These are phyloP conservation scores for Antedon mediterranea DNA, from an alignment of 53 echinoderm and acorn worm species.

Conservation along the genomic window DNA sequence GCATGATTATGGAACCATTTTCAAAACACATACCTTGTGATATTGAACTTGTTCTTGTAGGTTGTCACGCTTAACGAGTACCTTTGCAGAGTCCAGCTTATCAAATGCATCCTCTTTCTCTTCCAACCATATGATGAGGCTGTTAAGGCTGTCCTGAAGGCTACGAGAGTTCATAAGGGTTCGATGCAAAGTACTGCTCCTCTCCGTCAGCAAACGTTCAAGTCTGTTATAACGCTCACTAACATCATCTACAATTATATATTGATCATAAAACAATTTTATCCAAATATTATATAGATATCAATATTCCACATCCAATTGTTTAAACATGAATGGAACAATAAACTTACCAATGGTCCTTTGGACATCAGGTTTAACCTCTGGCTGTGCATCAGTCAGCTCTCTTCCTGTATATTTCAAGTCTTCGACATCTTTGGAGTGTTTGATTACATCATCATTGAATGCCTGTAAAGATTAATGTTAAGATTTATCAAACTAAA, in stretches of 20 bases:
- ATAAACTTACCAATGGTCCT: constrained; percentile 80
- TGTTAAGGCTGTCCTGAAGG: constrained; percentile 78
- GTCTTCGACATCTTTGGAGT: constrained; percentile 76
- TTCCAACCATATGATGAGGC: constrained; percentile 94
- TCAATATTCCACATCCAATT: not conserved
- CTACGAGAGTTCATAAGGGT: constrained; percentile 92
- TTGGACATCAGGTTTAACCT: constrained; percentile 89
- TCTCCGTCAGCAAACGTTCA: constrained; percentile 67
- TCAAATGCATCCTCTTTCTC: constrained; percentile 87
- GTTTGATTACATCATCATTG: constrained; percentile 92
- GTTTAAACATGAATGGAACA: too few relatives aligned
- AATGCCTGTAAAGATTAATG: constrained; percentile 60
- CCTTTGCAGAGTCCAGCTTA: constrained; percentile 54
- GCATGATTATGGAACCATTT: too few relatives aligned
- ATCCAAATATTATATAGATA: not conserved
- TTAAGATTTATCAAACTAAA: too few relatives aligned
- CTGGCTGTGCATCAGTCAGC: constrained; percentile 79
- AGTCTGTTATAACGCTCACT: constrained; percentile 79
- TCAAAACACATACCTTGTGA: constrained; percentile 89
- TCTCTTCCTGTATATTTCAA: constrained; percentile 84
- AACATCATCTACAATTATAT: constrained; percentile 40
- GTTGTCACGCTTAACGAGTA: constrained; percentile 78
- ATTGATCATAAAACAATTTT: not conserved
- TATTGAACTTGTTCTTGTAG: constrained; percentile 91
- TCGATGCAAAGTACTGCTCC: constrained; percentile 83